Evolutionary conservation across 2,113 vertebrate genomes (phyloP), one percentile per base, ranked within the genome.

Genomic region (Laticauda laticaudata): DNA sequence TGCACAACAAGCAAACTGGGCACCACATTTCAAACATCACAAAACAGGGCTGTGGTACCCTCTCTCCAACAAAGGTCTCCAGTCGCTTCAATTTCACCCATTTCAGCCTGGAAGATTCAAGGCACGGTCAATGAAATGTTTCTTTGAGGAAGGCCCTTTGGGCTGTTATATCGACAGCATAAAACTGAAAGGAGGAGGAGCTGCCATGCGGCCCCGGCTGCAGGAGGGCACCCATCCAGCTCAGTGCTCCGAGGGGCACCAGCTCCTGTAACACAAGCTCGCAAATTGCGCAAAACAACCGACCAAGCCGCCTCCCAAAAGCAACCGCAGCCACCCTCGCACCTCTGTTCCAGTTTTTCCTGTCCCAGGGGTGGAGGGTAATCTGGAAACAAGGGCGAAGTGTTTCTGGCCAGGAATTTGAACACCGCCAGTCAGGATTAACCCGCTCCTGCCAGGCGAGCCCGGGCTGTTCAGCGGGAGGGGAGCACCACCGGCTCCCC

Each of bases 291-390:
- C 18, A 90, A 93, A 93, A 56, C 26, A 53, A 59, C 11, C 24
- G 75, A 45, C 5, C 5, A 8, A 34, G 55, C 45, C 12, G 29
- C 15, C 45, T 90, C 55, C 75, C 75, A 29, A 61, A 86, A 48
- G 55, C 75, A 15, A 21, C 4, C 7, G 5, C 45, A 34, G 26
- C 21, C 29, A 56, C 86, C 85, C 81, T 53, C 29, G 54, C 56
- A 14, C 48, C 56, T 93, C 89, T 43, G 29, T 93, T 89, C 91
- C 91, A 75, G 87, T 75, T 61, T 55, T 75, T 88, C 61, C 87
- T 75, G 34, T 88, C 34, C n/a, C 48, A 43, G 57, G 57, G 18
- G 34, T 43, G 29, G 23, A 12, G 24, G 39, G 8, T 6, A 20
- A 54, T 6, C 45, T 56, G 87, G 64, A 55, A 89, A 89, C 51